phyloP scores from a whole-genome alignment of 2,797 vertebrate species.

The Sebastes taczanowskii region DNA sequence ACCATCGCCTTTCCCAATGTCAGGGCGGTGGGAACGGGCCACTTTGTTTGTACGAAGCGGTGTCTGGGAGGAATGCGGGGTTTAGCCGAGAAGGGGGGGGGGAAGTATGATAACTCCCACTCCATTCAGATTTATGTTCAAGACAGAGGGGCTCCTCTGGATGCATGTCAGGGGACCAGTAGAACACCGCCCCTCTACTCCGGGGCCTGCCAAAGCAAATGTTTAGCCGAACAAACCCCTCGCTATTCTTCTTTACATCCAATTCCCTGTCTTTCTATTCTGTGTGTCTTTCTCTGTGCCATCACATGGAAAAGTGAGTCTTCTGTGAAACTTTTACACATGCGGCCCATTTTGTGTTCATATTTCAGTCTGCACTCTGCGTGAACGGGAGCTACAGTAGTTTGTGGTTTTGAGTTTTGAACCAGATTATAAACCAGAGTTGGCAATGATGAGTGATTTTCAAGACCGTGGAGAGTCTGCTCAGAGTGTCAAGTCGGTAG shows the following conservation, averaged over 20 bases:
- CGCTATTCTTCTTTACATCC: slow-evolving; percentile 61
- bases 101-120: slow-evolving; percentile 76
- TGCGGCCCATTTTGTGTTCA: neutral
- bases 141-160: slow-evolving; percentile 76
- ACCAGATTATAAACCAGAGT: neutral
- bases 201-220: slow-evolving; percentile 78
- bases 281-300: slow-evolving; percentile 18
- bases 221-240: slow-evolving; percentile 67
- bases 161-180: slow-evolving; percentile 69
- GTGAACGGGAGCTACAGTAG: neutral
- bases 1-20: slow-evolving; percentile 74
- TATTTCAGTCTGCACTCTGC: slow-evolving; percentile 14
- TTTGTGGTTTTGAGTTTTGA: neutral
- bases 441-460: neutral
- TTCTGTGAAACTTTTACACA: slow-evolving; percentile 11
- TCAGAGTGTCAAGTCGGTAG: neutral
- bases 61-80: slow-evolving; percentile 79
- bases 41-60: slow-evolving; percentile 79
- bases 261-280: slow-evolving; percentile 39
- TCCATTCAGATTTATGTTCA: slow-evolving; percentile 78
- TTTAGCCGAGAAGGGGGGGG: slow-evolving; percentile 60
- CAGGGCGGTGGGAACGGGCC: slow-evolving; percentile 75
- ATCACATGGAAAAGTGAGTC: slow-evolving; percentile 54
- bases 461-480: neutral
- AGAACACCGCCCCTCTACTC: slow-evolving; percentile 61